A percentile compares a stretch with the other conserved stretches of the same genome.
Evolutionary conservation across 2,797 vertebrate genomes (phyloP).

Genomic region (Capromys pilorides): DNA sequence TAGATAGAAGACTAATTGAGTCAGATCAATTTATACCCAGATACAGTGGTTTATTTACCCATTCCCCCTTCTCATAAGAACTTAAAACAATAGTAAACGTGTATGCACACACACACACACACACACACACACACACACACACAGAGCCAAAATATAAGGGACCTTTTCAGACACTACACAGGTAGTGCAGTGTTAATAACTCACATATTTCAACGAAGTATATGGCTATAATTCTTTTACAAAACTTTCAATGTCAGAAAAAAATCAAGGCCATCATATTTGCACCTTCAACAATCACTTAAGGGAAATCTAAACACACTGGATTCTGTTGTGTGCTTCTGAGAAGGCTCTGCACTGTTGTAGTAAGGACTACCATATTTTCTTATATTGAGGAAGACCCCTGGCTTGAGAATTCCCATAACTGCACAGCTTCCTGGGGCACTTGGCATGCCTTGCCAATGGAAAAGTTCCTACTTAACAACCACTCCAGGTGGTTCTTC

Average conservation of each 20-base stretch:
- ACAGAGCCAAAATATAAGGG: constrained; percentile 64
- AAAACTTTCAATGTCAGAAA: constrained; percentile 82
- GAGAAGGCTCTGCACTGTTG: constrained; percentile 86
- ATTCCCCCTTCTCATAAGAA: constrained; percentile 73
- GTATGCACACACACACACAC: constrained; percentile 13
- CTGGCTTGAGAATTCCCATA: constrained; percentile 87
- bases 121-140: constrained; percentile 12
- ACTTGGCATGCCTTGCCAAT: constrained; percentile 86
- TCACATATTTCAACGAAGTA: constrained; percentile 81
- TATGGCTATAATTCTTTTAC: constrained; percentile 79
- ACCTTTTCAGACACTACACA: constrained; percentile 75
- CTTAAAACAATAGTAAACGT: constrained; percentile 68
- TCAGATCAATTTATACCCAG: constrained; percentile 69
- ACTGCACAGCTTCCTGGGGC: constrained; percentile 87
- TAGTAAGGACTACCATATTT: constrained; percentile 79
- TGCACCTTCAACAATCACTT: constrained; percentile 84
- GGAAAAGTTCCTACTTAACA: constrained; percentile 86
- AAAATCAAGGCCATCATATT: constrained; percentile 88
- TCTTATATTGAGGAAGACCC: constrained; percentile 71
- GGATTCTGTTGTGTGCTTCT: constrained; percentile 90
- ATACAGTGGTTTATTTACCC: constrained; percentile 79
- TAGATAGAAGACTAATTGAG: constrained; percentile 79
- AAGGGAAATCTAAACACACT: constrained; percentile 83
- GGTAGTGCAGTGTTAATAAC: constrained; percentile 77
- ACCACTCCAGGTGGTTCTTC: constrained; percentile 83